Evolutionary conservation across 2,888 invertebrate species (phyloP), one percentile per base, ranked within the genome.

Genomic region (Sthenelais limicola): DNA sequence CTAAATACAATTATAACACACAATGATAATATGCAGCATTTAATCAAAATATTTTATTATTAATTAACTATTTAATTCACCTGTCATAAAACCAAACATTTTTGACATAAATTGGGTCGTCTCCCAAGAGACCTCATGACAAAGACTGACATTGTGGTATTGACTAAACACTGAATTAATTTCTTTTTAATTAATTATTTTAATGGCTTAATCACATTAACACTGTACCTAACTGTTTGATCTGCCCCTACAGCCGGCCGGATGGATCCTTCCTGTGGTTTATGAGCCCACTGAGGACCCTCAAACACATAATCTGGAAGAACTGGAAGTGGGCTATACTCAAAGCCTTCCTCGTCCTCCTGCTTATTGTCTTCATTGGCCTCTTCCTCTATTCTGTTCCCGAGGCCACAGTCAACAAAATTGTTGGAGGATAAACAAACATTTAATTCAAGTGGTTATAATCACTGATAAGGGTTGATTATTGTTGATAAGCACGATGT

Each of bases 221-320:
- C n/a, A n/a, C n/a, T n/a, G n/a, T n/a, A n/a, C n/a, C n/a, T n/a
- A n/a, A n/a, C n/a, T n/a, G n/a, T n/a, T n/a, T n/a, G n/a, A n/a
- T n/a, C n/a, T n/a, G n/a, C n/a, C n/a, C 26, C 54, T 72, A 18
- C 71, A 80, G 79, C 51, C 78, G 80, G 2, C 80, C 80, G 1
- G 76, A 78, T 47, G 68, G 76, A 0, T 79, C 80, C n/a, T 80
- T 80, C 70, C 68, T 80, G 43, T 80, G 80, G 80, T 74, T 80
- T 68, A 52, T 77, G 74, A 78, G 76, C 67, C 80, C 80, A 3
- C 69, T 77, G 51, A 80, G 76, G 52, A 71, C 79, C 24, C 71
- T 80, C 24, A 72, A 73, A 49, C 78, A 77, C 72, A 73, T 80
- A 38, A 72, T 80, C 28, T 80, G 79, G 77, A 77, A 74, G 70